These are phyloP conservation scores for Smittia sp. DNA, from an alignment of 2,888 invertebrate genomes.

Conservation along the genomic window DNA sequence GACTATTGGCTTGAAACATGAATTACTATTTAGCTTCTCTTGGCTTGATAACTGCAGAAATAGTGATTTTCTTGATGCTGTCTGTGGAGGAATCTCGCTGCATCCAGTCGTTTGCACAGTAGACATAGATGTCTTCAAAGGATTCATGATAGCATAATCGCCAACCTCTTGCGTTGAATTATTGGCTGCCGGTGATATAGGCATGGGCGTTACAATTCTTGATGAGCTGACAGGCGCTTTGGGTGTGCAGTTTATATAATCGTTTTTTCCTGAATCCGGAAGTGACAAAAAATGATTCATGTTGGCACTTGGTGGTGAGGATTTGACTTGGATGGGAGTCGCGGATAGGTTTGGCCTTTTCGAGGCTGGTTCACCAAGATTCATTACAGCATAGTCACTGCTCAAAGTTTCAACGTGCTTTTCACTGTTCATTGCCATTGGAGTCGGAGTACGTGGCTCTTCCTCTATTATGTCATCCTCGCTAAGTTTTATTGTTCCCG, in stretches of 20 bases:
- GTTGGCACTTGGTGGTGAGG: constrained; percentile 25
- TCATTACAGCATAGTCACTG: constrained; percentile 45
- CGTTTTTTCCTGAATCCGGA: constrained; percentile 43
- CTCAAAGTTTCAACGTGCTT: constrained; percentile 43
- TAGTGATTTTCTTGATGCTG: constrained; percentile 13
- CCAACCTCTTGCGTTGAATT: constrained; percentile 45
- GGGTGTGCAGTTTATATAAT: constrained; percentile 52
- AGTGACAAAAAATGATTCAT: constrained; percentile 28
- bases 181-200: neutral
- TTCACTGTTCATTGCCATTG: constrained; percentile 8
- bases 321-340: constrained; percentile 35
- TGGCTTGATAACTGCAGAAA: constrained; percentile 28
- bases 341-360: constrained; percentile 38
- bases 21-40: constrained; percentile 31
- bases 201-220: constrained; percentile 30
- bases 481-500: constrained; percentile 48
- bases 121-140: constrained; percentile 43
- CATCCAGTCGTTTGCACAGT: neutral
- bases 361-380: constrained; percentile 42
- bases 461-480: constrained; percentile 45
- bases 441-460: constrained; percentile 25
- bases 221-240: constrained; percentile 40
- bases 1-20: constrained; percentile 40
- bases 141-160: constrained; percentile 57
- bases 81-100: constrained; percentile 34